Evolutionary conservation across 2,113 vertebrate species (phyloP).

Genomic region (Prinia subflava): DNA sequence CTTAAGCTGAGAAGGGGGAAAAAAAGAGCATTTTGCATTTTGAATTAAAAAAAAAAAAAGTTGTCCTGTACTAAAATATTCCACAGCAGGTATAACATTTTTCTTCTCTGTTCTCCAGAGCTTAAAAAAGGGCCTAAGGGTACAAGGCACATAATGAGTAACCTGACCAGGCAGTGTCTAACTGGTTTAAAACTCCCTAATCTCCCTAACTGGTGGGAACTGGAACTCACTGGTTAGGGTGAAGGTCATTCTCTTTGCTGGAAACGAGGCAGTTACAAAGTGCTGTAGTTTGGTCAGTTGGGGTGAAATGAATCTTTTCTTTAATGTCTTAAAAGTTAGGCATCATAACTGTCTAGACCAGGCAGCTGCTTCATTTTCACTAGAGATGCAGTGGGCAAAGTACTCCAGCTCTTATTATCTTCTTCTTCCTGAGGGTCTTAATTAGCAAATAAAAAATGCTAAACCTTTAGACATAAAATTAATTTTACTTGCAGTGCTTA

Average conservation of each 20-base stretch:
- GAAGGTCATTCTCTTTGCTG: slow-evolving; percentile 43
- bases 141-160: slow-evolving; percentile 47
- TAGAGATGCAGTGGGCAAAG: background rate
- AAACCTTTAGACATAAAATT: background rate
- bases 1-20: background rate
- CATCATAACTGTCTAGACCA: background rate
- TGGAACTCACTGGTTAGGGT: slow-evolving; percentile 7
- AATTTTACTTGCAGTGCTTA: background rate
- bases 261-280: background rate
- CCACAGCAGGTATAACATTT: background rate
- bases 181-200: background rate
- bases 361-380: background rate
- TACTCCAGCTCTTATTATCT: background rate
- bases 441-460: background rate
- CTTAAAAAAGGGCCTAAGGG: slow-evolving; percentile 42
- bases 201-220: slow-evolving; percentile 20
- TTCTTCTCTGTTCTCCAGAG: background rate
- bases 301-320: background rate
- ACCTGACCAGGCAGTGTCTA: background rate
- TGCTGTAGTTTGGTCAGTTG: background rate
- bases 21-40: background rate
- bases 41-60: background rate
- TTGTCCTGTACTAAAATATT: background rate
- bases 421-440: background rate
- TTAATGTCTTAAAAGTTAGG: background rate